Evolutionary conservation across 2,113 vertebrate genomes (phyloP).

Genomic region (Bos taurus): DNA sequence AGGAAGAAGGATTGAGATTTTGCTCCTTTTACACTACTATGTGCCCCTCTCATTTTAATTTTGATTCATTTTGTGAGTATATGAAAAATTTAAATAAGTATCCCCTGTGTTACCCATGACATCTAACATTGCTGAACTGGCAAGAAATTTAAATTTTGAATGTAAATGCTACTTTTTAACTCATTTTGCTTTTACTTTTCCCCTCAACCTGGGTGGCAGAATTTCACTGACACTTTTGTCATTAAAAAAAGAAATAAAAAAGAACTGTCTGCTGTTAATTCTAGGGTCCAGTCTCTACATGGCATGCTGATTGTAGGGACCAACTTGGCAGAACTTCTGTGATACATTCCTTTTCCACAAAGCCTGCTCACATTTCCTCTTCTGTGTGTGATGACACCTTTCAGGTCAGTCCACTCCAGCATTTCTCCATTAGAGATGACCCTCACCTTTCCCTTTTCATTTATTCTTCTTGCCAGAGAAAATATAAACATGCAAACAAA

Average conservation of each 20-base stretch:
- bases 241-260: not conserved
- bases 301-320: not conserved
- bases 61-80: not conserved
- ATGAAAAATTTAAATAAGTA: conserved; percentile 52
- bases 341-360: not conserved
- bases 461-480: conserved; percentile 24
- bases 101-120: not conserved
- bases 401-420: not conserved
- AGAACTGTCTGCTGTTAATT: not conserved
- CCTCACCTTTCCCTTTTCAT: not conserved
- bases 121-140: conserved; percentile 45
- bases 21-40: not conserved
- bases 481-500: conserved; percentile 13
- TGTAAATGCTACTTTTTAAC: not conserved
- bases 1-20: not conserved
- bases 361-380: not conserved
- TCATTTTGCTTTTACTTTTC: conserved; percentile 18
- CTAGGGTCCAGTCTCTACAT: not conserved
- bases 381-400: not conserved
- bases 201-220: not conserved
- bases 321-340: not conserved
- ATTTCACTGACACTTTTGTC: not conserved
- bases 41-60: not conserved
- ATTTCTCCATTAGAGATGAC: not conserved
- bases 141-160: conserved; percentile 58